These are phyloP conservation scores for Scomber colias DNA, from an alignment of 2,113 vertebrate genomes.

Conservation along the genomic window DNA sequence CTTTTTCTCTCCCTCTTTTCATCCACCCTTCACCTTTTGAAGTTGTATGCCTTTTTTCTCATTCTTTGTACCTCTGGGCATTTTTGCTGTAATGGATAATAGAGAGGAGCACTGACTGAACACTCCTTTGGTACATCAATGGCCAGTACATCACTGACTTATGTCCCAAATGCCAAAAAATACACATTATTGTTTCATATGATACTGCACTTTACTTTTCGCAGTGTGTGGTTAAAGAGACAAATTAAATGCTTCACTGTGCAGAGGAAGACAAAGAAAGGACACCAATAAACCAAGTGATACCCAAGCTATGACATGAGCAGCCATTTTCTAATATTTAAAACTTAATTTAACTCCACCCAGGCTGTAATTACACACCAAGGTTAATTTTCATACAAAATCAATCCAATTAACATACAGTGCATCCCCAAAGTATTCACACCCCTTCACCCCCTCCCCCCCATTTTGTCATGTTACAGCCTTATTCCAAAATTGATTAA, in stretches of 20 bases:
- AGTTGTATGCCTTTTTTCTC: slow-evolving; percentile 52
- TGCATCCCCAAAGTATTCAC: too few species aligned
- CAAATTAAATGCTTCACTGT: background rate
- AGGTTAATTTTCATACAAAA: too few species aligned
- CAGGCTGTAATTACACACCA: background rate
- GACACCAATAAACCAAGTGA: slow-evolving; percentile 20
- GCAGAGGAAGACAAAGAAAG: background rate
- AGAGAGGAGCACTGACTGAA: slow-evolving; percentile 36
- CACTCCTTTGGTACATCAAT: slow-evolving; percentile 34
- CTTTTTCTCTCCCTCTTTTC: slow-evolving; percentile 28
- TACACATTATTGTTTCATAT: slow-evolving; percentile 2
- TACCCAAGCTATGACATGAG: background rate
- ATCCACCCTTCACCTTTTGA: slow-evolving; percentile 42
- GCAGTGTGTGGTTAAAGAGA: background rate
- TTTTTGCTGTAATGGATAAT: slow-evolving; percentile 49
- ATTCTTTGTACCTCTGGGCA: slow-evolving; percentile 42
- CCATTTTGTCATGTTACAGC: too few species aligned
- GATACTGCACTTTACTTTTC: background rate
- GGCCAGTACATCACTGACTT: slow-evolving; percentile 9
- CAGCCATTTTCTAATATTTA: slow-evolving; percentile 24
- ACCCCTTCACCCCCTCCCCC: too few species aligned
- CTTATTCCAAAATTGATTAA: too few species aligned
- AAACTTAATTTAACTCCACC: background rate
- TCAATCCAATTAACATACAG: too few species aligned
- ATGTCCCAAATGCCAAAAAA: slow-evolving; percentile 28